phyloP scores from a whole-genome alignment of 53 echinoderm and acorn worm genomes.

The Astropecten irregularis region DNA sequence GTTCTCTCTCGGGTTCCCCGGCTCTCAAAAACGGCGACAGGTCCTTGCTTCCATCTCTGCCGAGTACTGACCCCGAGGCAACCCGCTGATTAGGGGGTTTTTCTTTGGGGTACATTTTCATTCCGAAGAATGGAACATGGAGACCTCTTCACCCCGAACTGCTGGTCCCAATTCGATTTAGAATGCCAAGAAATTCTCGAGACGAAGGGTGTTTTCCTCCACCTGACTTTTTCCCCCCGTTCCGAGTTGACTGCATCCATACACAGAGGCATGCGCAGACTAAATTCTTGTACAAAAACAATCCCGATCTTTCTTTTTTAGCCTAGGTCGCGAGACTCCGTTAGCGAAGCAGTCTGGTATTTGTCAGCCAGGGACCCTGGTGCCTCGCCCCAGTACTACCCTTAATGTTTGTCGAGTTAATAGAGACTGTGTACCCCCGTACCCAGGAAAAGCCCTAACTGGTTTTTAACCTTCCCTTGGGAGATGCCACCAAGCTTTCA shows the following conservation, averaged over 20 bases:
- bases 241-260: too few relatives aligned
- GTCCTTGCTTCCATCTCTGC: slow-evolving; percentile 27
- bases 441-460: slow-evolving; percentile 23
- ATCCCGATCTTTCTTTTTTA: too few relatives aligned
- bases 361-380: slow-evolving; percentile 19
- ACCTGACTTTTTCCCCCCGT: too few relatives aligned
- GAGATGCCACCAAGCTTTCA: slow-evolving; percentile 11
- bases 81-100: slow-evolving; percentile 28
- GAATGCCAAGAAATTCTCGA: slow-evolving; percentile 34
- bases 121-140: slow-evolving; percentile 25
- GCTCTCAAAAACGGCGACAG: background rate
- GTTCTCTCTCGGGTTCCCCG: background rate
- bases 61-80: slow-evolving; percentile 40
- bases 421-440: slow-evolving; percentile 5
- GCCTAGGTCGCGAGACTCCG: slow-evolving; percentile 8
- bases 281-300: too few relatives aligned
- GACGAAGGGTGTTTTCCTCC: background rate
- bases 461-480: slow-evolving; percentile 35
- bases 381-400: slow-evolving; percentile 25
- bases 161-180: slow-evolving; percentile 32
- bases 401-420: slow-evolving; percentile 53
- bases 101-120: background rate
- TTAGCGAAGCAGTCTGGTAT: slow-evolving; percentile 48
- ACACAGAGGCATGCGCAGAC: too few relatives aligned
- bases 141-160: slow-evolving; percentile 45